These are phyloP conservation scores for Tapera naevia DNA, from an alignment of 2,797 vertebrate genomes.

Conservation along the genomic window DNA sequence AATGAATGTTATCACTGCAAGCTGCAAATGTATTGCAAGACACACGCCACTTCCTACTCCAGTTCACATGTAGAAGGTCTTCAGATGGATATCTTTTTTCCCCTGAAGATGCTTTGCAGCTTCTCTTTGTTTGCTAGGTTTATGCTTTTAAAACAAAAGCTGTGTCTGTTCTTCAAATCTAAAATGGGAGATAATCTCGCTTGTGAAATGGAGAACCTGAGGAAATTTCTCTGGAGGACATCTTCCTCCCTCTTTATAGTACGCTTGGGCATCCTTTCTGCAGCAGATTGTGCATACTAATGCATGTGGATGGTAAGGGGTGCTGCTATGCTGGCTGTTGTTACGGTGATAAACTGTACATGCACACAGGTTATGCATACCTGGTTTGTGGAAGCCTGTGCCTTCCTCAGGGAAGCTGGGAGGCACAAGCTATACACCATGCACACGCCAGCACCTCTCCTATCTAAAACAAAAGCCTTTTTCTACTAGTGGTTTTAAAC, in stretches of 20 bases:
- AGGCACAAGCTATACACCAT: rapidly evolving
- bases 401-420: background rate
- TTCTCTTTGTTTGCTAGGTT: background rate
- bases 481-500: background rate
- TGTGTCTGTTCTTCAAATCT: background rate
- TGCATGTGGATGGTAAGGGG: background rate
- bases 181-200: background rate
- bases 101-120: background rate
- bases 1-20: background rate
- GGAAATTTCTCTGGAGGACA: background rate
- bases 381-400: background rate
- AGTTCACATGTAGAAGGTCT: background rate
- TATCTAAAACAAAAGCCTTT: background rate
- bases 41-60: background rate
- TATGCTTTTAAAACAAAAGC: background rate
- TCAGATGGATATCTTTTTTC: background rate
- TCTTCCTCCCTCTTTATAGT: rapidly evolving
- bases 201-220: background rate
- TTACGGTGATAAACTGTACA: background rate
- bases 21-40: background rate
- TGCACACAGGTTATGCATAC: rapidly evolving
- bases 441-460: background rate
- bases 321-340: background rate
- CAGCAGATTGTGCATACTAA: background rate
- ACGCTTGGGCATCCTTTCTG: background rate